Conservation (phyloP, 2,888 invertebrate species). For the Eristalinus sepulchralis region DNA sequence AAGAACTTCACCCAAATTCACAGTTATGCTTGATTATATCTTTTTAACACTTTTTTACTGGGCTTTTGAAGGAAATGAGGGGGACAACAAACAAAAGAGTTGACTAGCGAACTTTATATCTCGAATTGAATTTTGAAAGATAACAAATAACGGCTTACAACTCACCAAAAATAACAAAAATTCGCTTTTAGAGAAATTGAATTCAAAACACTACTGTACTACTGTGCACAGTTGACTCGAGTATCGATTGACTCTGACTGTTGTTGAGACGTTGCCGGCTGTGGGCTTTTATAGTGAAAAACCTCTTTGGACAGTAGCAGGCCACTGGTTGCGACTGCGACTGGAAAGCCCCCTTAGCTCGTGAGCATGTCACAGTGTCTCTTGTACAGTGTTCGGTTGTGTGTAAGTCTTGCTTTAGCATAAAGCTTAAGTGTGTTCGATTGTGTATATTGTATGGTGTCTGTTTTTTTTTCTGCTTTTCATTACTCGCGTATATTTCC, state of each 20-base stretch:
- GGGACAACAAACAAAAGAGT: conserved; percentile 53
- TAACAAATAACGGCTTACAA: conserved; percentile 24
- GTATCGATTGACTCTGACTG: conserved; percentile 63
- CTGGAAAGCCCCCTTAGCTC: conserved; percentile 60
- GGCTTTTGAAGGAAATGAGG: not conserved
- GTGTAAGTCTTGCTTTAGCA: conserved; percentile 37
- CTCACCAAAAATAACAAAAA: conserved; percentile 65
- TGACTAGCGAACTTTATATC: conserved; percentile 49
- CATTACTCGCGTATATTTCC: conserved; percentile 50
- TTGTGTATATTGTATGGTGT: conserved; percentile 18
- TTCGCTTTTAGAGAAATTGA: conserved; percentile 37
- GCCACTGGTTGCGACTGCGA: not conserved
- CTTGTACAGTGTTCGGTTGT: conserved; percentile 4
- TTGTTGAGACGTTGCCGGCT: conserved; percentile 65
- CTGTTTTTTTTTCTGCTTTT: conserved; percentile 27
- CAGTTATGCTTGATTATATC: not conserved
- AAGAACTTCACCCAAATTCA: conserved; percentile 55
- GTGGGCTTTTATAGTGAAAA: conserved; percentile 68
- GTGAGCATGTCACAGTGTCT: conserved; percentile 16
- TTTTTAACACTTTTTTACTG: conserved; percentile 18
- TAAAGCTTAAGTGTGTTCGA: conserved; percentile 31
- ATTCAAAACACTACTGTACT: conserved; percentile 36
- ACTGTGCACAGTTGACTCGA: conserved; percentile 48
- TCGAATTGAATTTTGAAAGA: conserved; percentile 17
- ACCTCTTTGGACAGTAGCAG: conserved; percentile 42